Base-by-base conservation (phyloP, 2,797 vertebrate species). In the Catostomus latipinnis region DNA sequence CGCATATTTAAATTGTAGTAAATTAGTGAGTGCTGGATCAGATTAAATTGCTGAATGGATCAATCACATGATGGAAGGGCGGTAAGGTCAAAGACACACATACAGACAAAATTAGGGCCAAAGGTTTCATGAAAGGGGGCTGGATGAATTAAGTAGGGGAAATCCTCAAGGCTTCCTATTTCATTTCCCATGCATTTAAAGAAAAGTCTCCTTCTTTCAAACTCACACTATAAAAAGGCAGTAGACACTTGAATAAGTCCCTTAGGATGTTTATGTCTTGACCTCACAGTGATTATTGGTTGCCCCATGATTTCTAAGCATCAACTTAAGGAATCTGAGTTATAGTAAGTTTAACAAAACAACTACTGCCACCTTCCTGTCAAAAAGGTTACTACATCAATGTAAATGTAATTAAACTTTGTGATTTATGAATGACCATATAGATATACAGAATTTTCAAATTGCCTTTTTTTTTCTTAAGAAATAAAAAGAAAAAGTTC, bases 111-210 rank as follows among this genome's bases (percentile, higher is more conserved):
- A 80, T 73, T 73, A 43, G 61, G 70, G 70, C n/a, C 70, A 80
- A 79, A 65, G 68, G 69, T 60, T 58, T 78, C 69, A 68, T 82
- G 34, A 78, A 74, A 71, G 13, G 9, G 46, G 60, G 22, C 75
- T 73, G 75, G 43, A 56, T 80, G 52, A 49, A 71, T 58, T 80
- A 83, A 81, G 85, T 86, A 74, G 80, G 78, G 80, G 71, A 89
- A 92, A 92, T 92, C 90, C 89, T 89, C 57, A 82, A 79, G 74
- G 90, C 88, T 93, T 92, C 87, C 88, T 80, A 91, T 92, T 92
- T 93, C 88, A 91, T 93, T 92, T 93, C 88, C 81, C 83, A 79
- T 65, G 87, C 83, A 86, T 89, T 92, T 89, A 90, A 91, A 91
- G 89, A 88, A 83, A 80, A 80, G 87, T 73, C 86, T 92, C 80